Base-by-base conservation (phyloP, 2,113 vertebrate species). In the Gymnocephalus cernua region DNA sequence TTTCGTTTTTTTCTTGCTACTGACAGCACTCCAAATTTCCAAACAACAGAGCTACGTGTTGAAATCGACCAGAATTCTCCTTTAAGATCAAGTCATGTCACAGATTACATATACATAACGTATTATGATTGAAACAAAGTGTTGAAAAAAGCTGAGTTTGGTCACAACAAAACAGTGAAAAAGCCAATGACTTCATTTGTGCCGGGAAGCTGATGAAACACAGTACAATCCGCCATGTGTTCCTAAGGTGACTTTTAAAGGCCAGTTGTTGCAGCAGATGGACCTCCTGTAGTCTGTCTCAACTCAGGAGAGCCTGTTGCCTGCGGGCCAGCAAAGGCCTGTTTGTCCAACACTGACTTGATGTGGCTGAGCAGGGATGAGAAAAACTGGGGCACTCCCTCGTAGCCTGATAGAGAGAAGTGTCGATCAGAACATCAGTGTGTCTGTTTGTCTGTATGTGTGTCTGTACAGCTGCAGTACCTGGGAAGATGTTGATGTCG, bases 401-500 rank as follows among this genome's bases (percentile, higher is more conserved):
- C 95, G 8, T 96, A 96, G 4, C 95, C 95, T 95, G 64, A 23
- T 0, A 29, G 23, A 77, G 53, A 79, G 63, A 79, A 73, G 7
- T 1, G 7, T 1, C 4, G 4, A 3, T 77, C 23, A 81, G 32
- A 48, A 45, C n/a, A 51, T 19, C 19, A 18, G 5, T 8, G 38
- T 4, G n/a, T 68, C 13, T 50, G 57, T 61, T n/a, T 79, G 44
- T 72, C 5, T 47, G 25, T 45, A 16, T 8, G 48, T 23, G 68
- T 44, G 23, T 32, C 0, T 58, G 62, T 29, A 10, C 6, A 8
- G 71, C 23, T 18, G 18, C 29, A 27, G 38, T 83, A 95, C 95
- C 94, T 87, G 95, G 95, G 82, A 96, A 96, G 51, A 95, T 90
- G 71, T 96, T 96, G 81, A 96, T 93, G 82, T 96, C 95, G 8